Conservation (phyloP, 2,797 vertebrate species). For the Hylomyscus alleni region DNA sequence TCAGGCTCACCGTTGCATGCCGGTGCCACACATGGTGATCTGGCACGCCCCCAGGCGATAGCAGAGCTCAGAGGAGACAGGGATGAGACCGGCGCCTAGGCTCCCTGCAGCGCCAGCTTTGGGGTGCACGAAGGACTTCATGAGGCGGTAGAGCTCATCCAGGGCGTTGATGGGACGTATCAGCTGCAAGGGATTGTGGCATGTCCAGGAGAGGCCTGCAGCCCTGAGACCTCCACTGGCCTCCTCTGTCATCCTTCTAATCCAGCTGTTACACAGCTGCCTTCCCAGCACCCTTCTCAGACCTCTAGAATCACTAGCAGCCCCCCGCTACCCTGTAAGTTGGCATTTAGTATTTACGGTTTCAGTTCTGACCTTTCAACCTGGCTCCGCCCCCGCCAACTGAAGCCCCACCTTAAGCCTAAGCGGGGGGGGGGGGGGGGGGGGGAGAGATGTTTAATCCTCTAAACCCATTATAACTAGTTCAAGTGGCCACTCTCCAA, state of each 20-base stretch:
- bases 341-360: background rate
- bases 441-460: background rate
- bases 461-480: background rate
- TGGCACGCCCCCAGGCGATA: conserved; percentile 98
- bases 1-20: conserved; percentile 97
- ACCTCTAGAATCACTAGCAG: background rate
- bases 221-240: accelerated
- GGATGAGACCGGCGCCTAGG: conserved; percentile 93
- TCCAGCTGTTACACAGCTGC: background rate
- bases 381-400: background rate
- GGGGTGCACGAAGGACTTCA: conserved; percentile 94
- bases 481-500: background rate
- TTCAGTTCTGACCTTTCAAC: background rate
- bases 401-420: background rate
- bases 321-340: background rate
- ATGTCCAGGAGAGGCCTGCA: accelerated
- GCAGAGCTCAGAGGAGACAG: conserved; percentile 97
- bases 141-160: conserved; percentile 97
- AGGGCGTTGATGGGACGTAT: conserved; percentile 98
- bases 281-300: background rate
- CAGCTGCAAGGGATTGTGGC: conserved; percentile 88
- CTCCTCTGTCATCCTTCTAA: background rate
- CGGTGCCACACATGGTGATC: conserved; percentile 96
- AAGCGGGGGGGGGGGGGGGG: accelerated
- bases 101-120: conserved; percentile 91